phyloP scores from a whole-genome alignment of 1,140 invertebrate species.

The Heliconius himera region DNA sequence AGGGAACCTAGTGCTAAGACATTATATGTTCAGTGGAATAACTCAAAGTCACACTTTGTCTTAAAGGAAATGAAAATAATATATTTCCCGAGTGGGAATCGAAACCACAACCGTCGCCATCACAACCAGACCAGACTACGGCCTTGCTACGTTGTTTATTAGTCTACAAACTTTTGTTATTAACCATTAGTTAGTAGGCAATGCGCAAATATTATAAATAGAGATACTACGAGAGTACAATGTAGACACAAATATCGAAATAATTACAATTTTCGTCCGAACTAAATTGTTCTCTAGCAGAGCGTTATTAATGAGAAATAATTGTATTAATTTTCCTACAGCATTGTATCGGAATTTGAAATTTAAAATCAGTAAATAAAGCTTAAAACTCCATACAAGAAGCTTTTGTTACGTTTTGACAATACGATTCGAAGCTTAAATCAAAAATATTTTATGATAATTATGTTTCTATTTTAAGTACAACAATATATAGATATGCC shows the following conservation, averaged over 20 bases:
- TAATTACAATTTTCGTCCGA: slow-evolving; percentile 33
- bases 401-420: background rate
- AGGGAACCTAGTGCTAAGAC: too few relatives aligned
- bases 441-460: background rate
- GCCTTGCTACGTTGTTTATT: too few relatives aligned
- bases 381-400: background rate
- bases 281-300: slow-evolving; percentile 34
- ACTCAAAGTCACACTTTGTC: too few relatives aligned
- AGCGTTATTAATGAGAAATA: slow-evolving; percentile 39
- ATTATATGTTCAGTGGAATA: too few relatives aligned
- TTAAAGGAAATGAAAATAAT: too few relatives aligned
- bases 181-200: background rate
- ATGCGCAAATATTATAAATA: background rate
- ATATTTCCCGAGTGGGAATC: too few relatives aligned
- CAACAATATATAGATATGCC: too few relatives aligned
- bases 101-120: too few relatives aligned
- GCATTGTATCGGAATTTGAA: slow-evolving; percentile 16
- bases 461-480: background rate
- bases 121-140: too few relatives aligned
- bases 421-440: background rate
- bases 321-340: slow-evolving; percentile 33
- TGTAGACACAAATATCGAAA: slow-evolving; percentile 20
- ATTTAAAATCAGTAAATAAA: background rate
- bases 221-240: background rate
- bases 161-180: too few relatives aligned